Base-by-base conservation (phyloP, 2,113 vertebrate species). In the Stercorarius parasiticus region DNA sequence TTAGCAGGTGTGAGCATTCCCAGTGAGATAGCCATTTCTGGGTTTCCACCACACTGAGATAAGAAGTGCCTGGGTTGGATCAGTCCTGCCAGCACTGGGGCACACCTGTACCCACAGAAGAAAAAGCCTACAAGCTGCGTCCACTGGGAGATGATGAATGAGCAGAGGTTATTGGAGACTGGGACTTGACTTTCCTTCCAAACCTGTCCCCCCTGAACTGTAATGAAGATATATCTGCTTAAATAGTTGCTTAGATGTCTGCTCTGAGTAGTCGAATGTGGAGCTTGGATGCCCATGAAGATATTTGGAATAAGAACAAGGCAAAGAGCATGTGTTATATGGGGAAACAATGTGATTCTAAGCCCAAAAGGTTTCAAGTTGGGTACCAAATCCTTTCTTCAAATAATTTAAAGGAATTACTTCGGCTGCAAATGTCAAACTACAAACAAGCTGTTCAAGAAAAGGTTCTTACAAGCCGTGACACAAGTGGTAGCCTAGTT, bases 321-420 rank as follows among this genome's bases (percentile, higher is more conserved):
- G 15, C 7, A 85, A 56, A 94, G 15, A 59, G 4, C 13, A 40
- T 25, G 6, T n/a, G 15, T 43, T 73, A n/a, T n/a, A 56, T 1
- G 4, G n/a, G n/a, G 30, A 88, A 88, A 72, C 53, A 58, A 81
- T 10, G 9, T 16, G 40, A 86, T 43, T 82, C 29, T 53, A 92
- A 88, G 32, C 10, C 27, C n/a, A 32, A 74, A 78, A 58, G 8
- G 8, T 26, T 89, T 86, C 4, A 3, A 84, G 53, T 19, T 0
- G 1, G 19, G 17, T 53, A 66, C 18, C 29, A 90, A 79, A 80
- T 42, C 25, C 6, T 53, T 80, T 81, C 58, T 23, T 29, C 59
- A 49, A 19, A 84, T 78, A 67, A 59, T 93, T 80, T 82, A 82
- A 95, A 95, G 88, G 73, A 59, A 92, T 88, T 95, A 90, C 26